A percentile compares a stretch with the other conserved stretches of the same genome.
Evolutionary conservation across 2,797 vertebrate genomes (phyloP).

Genomic region (Anabas testudineus): DNA sequence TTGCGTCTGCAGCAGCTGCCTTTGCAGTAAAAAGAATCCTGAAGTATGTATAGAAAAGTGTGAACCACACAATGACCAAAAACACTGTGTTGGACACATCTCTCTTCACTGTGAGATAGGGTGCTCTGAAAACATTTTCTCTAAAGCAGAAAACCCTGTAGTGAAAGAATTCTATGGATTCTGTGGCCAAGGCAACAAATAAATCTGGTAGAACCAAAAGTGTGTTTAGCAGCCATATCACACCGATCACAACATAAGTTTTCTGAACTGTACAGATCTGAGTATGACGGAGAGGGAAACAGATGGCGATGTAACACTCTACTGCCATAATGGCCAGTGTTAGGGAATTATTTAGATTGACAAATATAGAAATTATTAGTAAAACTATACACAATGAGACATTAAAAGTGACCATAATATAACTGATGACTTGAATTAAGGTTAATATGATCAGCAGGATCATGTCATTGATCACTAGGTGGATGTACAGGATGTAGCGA

Average conservation of each 20-base stretch:
- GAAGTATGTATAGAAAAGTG: constrained; percentile 73
- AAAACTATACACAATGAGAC: constrained; percentile 63
- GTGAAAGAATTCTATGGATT: constrained; percentile 56
- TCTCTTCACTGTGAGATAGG: constrained; percentile 41
- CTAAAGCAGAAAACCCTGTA: constrained; percentile 55
- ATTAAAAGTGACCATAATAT: constrained; percentile 57
- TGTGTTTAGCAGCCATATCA: constrained; percentile 63
- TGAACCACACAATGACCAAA: constrained; percentile 67
- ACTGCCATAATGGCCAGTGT: constrained; percentile 75
- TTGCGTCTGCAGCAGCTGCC: constrained; percentile 44
- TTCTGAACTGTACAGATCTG: constrained; percentile 72
- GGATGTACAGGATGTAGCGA: constrained; percentile 78
- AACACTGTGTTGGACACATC: constrained; percentile 40
- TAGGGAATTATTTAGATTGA: constrained; percentile 63
- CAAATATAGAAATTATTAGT: constrained; percentile 37
- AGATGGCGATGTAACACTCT: constrained; percentile 76
- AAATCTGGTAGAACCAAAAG: constrained; percentile 62
- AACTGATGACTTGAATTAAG: constrained; percentile 61
- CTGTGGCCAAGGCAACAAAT: constrained; percentile 43
- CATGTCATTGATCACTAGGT: constrained; percentile 78
- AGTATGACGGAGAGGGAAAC: constrained; percentile 72
- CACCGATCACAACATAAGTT: constrained; percentile 54
- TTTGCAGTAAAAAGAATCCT: constrained; percentile 64
- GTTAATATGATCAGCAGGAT: constrained; percentile 67
- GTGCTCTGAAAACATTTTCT: constrained; percentile 48